Conservation (phyloP, 92 coral and sea anemone species). For the Desmophyllum pertusum region DNA sequence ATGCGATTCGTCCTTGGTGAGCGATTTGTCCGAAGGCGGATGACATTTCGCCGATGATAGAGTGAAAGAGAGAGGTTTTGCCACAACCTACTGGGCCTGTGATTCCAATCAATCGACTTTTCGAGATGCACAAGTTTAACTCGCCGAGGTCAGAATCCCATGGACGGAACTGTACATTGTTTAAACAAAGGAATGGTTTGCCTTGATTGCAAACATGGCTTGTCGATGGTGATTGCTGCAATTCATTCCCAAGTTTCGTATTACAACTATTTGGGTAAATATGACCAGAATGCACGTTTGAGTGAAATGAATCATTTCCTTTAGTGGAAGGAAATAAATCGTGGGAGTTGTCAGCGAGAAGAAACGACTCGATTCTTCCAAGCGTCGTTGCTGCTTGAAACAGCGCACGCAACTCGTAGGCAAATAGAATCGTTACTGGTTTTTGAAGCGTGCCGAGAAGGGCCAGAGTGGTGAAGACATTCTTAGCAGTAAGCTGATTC, state of each 20-base stretch:
- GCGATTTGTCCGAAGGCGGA: neutral
- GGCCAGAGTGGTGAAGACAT: conserved; percentile 52
- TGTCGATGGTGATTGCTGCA: neutral
- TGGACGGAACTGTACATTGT: neutral
- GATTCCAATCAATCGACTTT: neutral
- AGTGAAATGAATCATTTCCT: neutral
- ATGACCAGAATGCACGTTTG: neutral
- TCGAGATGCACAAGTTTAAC: neutral
- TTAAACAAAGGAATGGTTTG: neutral
- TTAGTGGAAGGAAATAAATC: neutral
- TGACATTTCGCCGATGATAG: conserved; percentile 17
- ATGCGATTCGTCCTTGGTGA: conserved; percentile 12
- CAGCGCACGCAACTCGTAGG: conserved; percentile 24
- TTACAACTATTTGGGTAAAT: neutral
- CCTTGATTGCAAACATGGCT: neutral
- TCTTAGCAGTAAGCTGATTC: conserved; percentile 33
- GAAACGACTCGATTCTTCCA: conserved; percentile 7
- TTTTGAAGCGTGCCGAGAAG: conserved; percentile 31
- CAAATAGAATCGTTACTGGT: conserved; percentile 34
- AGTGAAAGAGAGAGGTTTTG: neutral
- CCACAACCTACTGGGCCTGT: conserved; percentile 31
- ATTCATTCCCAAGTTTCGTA: neutral
- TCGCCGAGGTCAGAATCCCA: neutral
- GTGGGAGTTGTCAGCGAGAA: neutral
- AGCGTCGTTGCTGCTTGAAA: neutral